Conservation (phyloP, 2,888 invertebrate species). For the Dioctria linearis region DNA sequence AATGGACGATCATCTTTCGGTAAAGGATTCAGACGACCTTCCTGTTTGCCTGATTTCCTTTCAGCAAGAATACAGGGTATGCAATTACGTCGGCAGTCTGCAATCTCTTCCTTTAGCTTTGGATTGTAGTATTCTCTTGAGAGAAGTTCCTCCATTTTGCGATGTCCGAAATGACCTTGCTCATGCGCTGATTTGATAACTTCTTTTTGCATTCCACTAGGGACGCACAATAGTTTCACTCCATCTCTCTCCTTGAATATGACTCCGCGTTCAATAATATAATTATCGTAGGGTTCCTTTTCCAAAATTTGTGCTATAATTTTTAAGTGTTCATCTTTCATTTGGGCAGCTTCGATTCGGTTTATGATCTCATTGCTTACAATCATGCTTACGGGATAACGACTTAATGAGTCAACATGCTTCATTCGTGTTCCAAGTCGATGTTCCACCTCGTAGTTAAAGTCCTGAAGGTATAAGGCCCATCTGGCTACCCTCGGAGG, state of each 20-base stretch:
- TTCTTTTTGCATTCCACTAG: not conserved
- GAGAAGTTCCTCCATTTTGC: not conserved
- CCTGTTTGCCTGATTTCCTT: not conserved
- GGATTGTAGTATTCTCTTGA: not conserved
- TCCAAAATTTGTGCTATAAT: too few relatives aligned
- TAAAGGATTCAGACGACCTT: slow-evolving; percentile 3
- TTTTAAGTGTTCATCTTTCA: too few relatives aligned
- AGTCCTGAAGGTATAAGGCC: too few relatives aligned
- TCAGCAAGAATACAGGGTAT: not conserved
- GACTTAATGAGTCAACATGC: too few relatives aligned
- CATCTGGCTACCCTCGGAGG: too few relatives aligned
- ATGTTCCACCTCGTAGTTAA: slow-evolving; percentile 57
- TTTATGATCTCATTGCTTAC: too few relatives aligned
- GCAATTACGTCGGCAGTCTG: not conserved
- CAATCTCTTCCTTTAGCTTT: not conserved
- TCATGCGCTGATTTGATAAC: not conserved
- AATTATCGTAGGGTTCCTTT: too few relatives aligned
- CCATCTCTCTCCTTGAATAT: not conserved
- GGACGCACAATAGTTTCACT: not conserved
- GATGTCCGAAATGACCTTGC: not conserved
- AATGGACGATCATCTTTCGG: not conserved
- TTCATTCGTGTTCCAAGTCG: slow-evolving; percentile 23
- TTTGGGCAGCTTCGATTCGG: too few relatives aligned
- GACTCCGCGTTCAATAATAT: not conserved
- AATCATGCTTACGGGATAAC: too few relatives aligned